phyloP scores from a whole-genome alignment of 2,797 vertebrate species.

The Rhinichthys osculus region DNA sequence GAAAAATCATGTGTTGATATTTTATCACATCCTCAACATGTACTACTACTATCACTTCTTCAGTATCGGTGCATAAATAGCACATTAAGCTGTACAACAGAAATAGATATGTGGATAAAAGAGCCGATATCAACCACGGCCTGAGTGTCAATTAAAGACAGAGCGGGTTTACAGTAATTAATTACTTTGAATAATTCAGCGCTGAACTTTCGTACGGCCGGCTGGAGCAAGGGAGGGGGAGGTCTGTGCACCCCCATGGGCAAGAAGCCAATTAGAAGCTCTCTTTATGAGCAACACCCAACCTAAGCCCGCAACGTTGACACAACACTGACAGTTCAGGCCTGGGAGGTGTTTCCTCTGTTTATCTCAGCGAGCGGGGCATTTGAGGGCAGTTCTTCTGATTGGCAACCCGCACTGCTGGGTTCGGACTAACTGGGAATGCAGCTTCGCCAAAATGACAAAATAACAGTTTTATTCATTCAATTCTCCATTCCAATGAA shows the following conservation, averaged over 20 bases:
- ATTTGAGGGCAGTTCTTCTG: constrained; percentile 15
- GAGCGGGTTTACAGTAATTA: constrained; percentile 73
- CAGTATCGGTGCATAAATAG: neutral
- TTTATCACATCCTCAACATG: constrained; percentile 1
- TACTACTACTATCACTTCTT: neutral
- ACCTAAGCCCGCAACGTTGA: constrained; percentile 57
- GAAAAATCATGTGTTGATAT: neutral
- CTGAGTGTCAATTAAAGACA: constrained; percentile 72
- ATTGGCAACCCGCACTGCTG: constrained; percentile 9
- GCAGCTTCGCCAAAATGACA: neutral
- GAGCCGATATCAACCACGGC: constrained; percentile 46
- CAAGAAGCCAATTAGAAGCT: constrained; percentile 77
- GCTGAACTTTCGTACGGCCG: constrained; percentile 80
- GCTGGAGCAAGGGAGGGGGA: constrained; percentile 61
- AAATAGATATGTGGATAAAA: constrained; percentile 46
- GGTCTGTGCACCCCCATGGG: constrained; percentile 68
- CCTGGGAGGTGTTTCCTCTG: constrained; percentile 53
- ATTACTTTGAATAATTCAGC: constrained; percentile 83
- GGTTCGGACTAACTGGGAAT: neutral
- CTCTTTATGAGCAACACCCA: constrained; percentile 67
- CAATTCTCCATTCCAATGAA: neutral
- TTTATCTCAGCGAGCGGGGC: constrained; percentile 45
- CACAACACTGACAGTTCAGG: constrained; percentile 56
- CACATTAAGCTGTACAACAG: neutral
- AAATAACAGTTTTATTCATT: constrained; percentile 17